These are phyloP conservation scores for Mus minutoides DNA, from an alignment of 2,797 vertebrate genomes.

Conservation along the genomic window DNA sequence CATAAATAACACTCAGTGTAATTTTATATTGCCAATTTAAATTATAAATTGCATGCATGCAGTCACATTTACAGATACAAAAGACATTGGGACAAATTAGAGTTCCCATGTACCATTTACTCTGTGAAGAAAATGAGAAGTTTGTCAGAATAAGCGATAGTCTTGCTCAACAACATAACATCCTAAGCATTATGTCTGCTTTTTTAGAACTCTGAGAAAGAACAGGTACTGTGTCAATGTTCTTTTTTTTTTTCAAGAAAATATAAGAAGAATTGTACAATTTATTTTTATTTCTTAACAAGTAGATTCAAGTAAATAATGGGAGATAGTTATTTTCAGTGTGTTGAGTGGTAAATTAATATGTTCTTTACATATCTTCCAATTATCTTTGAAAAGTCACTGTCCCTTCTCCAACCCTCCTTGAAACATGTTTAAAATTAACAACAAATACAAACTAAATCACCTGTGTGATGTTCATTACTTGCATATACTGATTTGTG, in stretches of 20 bases:
- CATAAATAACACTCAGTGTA: not conserved
- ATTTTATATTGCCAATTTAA: conserved; percentile 24
- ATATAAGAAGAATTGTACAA: not conserved
- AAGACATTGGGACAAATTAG: not conserved
- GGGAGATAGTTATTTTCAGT: not conserved
- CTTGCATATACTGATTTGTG: not conserved
- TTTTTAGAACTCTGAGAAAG: not conserved
- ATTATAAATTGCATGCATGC: not conserved
- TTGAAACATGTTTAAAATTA: not conserved
- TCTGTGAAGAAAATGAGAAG: not conserved
- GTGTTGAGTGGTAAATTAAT: not conserved
- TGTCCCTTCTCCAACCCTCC: not conserved
- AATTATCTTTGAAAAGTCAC: not conserved
- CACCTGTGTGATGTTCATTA: not conserved
- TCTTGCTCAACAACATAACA: not conserved
- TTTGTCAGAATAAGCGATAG: not conserved
- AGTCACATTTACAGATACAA: not conserved
- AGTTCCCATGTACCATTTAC: not conserved
- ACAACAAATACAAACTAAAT: not conserved
- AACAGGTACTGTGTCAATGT: not conserved
- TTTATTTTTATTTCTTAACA: not conserved
- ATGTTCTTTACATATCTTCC: not conserved
- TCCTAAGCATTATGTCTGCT: not conserved
- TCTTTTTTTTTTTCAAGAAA: not conserved
- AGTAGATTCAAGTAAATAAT: conserved; percentile 15